Evolutionary conservation across 2,888 invertebrate genomes (phyloP).

Genomic region (Diadegma fenestrale): DNA sequence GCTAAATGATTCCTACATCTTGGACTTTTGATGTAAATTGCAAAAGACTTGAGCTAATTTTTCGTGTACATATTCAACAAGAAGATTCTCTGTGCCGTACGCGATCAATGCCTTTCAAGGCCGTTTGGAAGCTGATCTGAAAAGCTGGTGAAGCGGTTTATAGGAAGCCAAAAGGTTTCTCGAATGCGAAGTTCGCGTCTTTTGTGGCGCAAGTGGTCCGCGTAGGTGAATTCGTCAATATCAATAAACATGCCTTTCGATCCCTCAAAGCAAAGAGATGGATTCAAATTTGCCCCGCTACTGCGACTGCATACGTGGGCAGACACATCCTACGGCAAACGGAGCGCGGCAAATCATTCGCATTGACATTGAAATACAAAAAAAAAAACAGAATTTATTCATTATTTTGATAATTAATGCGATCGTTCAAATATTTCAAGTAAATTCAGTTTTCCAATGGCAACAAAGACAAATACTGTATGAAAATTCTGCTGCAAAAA

Average conservation of each 20-base stretch:
- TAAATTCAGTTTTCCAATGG: no score
- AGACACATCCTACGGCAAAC: not conserved
- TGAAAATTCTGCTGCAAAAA: no score
- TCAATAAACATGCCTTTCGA: constrained; percentile 15
- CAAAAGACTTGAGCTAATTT: not conserved
- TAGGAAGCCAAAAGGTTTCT: constrained; percentile 67
- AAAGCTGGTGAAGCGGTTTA: constrained; percentile 41
- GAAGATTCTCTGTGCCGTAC: constrained; percentile 62
- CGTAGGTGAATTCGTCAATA: constrained; percentile 53
- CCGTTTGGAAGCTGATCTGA: constrained; percentile 61
- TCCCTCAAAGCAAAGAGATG: not conserved
- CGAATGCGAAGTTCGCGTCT: constrained; percentile 74
- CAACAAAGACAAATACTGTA: no score
- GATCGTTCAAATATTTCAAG: no score
- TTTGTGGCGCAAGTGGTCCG: constrained; percentile 74
- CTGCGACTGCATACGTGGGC: not conserved
- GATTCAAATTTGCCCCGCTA: not conserved
- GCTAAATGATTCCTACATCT: constrained; percentile 9
- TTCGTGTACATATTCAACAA: constrained; percentile 1
- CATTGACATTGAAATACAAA: no score
- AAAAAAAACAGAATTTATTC: no score
- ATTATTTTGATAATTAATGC: no score
- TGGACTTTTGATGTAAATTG: constrained; percentile 69
- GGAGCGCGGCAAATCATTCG: no score
- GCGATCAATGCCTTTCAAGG: constrained; percentile 76